A percentile compares a stretch with the other conserved stretches of the same genome.
phyloP scores from a whole-genome alignment of 2,797 vertebrate genomes.

The Merluccius polli region DNA sequence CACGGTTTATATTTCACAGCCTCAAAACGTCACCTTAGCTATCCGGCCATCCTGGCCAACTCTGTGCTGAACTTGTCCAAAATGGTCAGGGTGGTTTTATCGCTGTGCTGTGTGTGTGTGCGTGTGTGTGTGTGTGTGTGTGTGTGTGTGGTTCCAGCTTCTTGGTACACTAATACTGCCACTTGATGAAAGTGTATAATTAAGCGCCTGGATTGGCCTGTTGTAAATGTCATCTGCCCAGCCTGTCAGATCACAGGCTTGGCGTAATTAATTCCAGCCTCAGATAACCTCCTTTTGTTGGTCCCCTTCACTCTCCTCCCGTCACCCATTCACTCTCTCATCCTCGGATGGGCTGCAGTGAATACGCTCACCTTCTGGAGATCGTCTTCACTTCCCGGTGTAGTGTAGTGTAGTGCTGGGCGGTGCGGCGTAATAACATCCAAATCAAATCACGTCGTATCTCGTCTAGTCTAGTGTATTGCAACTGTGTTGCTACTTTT shows the following conservation, averaged over 20 bases:
- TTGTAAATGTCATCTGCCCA: constrained; percentile 61
- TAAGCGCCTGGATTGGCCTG: constrained; percentile 49
- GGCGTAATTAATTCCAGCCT: constrained; percentile 57
- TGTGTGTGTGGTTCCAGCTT: constrained; percentile 6
- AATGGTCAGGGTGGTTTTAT: constrained; percentile 51
- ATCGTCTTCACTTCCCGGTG: neutral
- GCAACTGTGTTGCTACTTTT: no score
- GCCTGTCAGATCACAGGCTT: constrained; percentile 48
- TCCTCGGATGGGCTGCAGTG: constrained; percentile 23
- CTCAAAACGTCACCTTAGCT: constrained; percentile 40
- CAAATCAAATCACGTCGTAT: neutral
- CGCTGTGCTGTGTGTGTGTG: constrained; percentile 25
- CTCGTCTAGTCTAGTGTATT: no score
- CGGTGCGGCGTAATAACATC: neutral
- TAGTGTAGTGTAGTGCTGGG: neutral
- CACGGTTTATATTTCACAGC: constrained; percentile 27
- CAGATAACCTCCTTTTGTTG: constrained; percentile 30
- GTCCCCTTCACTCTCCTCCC: neutral
- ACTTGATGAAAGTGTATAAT: constrained; percentile 59
- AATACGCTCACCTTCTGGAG: constrained; percentile 42
- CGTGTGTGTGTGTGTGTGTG: constrained; percentile 35
- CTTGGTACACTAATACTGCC: constrained; percentile 38
- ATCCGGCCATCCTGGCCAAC: constrained; percentile 16
- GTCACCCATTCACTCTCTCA: neutral
- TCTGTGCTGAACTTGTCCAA: constrained; percentile 39